Percentiles rank a stretch among this genome's conserved stretches.
Conservation (phyloP, 1,140 invertebrate genomes). For the Listronotus bonariensis region DNA sequence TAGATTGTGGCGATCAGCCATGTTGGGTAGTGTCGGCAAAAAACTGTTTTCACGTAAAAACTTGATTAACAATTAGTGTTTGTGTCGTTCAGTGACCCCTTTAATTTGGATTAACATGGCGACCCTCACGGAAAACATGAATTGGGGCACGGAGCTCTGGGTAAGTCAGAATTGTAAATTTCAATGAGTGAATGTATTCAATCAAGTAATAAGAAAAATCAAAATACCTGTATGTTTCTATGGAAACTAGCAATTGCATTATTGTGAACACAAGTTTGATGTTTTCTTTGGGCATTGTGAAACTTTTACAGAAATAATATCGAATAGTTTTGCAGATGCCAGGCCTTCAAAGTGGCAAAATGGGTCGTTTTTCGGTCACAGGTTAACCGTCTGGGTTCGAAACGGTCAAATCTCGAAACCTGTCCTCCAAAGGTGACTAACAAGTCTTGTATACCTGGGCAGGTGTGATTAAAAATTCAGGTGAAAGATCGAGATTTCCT, state of each 20-base stretch:
- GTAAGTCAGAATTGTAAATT: slow-evolving; percentile 54
- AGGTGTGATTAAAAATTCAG: slow-evolving; percentile 13
- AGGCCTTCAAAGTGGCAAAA: slow-evolving; percentile 8
- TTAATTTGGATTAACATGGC: slow-evolving; percentile 45
- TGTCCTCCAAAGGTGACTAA: slow-evolving; percentile 34
- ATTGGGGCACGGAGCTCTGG: slow-evolving; percentile 66
- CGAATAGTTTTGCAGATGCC: not conserved
- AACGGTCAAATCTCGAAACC: slow-evolving; percentile 34
- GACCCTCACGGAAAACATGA: slow-evolving; percentile 57
- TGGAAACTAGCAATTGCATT: slow-evolving; percentile 3
- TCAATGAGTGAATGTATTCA: slow-evolving; percentile 1
- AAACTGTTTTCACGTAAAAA: slow-evolving; percentile 40
- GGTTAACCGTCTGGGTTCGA: slow-evolving; percentile 30
- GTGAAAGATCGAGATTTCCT: too few relatives aligned
- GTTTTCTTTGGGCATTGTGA: not conserved
- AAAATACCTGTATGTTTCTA: slow-evolving; percentile 2
- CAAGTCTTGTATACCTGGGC: slow-evolving; percentile 30
- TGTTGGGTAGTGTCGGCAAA: slow-evolving; percentile 47
- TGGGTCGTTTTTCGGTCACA: slow-evolving; percentile 31
- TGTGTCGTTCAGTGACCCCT: slow-evolving; percentile 40
- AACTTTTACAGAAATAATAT: not conserved
- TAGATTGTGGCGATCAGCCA: slow-evolving; percentile 38
- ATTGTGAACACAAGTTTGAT: not conserved
- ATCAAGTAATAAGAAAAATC: not conserved
- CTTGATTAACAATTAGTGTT: slow-evolving; percentile 34